A percentile compares a stretch with the other conserved stretches of the same genome.
These are phyloP conservation scores for Nycticorax nycticorax DNA, from an alignment of 2,113 vertebrate species.

Conservation along the genomic window DNA sequence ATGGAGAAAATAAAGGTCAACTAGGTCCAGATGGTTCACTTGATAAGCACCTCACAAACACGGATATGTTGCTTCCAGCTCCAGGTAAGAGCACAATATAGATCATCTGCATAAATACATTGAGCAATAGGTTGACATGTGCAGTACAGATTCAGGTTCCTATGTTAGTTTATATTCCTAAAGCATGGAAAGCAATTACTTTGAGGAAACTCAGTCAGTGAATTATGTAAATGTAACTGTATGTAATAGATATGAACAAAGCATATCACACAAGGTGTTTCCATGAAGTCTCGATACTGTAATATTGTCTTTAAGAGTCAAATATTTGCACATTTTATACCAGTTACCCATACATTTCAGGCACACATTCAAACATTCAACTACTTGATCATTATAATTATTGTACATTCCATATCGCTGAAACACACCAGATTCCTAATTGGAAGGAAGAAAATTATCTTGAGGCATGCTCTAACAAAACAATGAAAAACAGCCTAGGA, in stretches of 20 bases:
- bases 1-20: not conserved
- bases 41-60: not conserved
- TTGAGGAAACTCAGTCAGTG: not conserved
- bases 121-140: not conserved
- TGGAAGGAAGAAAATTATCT: slow-evolving; percentile 57
- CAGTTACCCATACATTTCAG: slow-evolving; percentile 48
- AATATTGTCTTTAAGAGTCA: not conserved
- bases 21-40: not conserved
- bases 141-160: not conserved
- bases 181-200: not conserved
- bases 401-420: slow-evolving; percentile 48
- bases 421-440: slow-evolving; percentile 50
- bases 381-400: slow-evolving; percentile 62
- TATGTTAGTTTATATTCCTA: not conserved
- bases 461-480: slow-evolving; percentile 47
- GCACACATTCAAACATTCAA: slow-evolving; percentile 46
- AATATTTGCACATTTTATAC: slow-evolving; percentile 28
- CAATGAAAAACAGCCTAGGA: slow-evolving; percentile 46
- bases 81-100: not conserved
- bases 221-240: not conserved
- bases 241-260: not conserved
- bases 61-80: not conserved
- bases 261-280: not conserved
- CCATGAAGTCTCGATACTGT: not conserved
- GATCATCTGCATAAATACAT: not conserved